These are phyloP conservation scores for Oreochromis grahami DNA, from an alignment of 2,797 vertebrate genomes.

Conservation along the genomic window DNA sequence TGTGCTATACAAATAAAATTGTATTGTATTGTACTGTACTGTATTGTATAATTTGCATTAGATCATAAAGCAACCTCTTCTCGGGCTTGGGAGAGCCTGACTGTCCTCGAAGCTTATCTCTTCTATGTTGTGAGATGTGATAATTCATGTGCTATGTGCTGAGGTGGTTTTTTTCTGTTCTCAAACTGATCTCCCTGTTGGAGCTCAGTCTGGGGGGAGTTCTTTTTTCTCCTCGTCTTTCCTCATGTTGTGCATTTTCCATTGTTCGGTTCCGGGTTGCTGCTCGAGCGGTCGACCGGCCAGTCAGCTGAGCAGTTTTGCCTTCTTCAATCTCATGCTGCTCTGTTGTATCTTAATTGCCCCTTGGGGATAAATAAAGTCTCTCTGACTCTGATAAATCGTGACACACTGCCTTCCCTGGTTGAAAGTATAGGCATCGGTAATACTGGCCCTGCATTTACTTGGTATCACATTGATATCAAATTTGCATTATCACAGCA, in stretches of 20 bases:
- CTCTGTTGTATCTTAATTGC: not conserved
- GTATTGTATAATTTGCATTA: not conserved
- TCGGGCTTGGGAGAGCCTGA: not conserved
- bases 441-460: not conserved
- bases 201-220: not conserved
- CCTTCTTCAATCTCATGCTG: not conserved
- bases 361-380: not conserved
- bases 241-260: not conserved
- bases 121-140: no score
- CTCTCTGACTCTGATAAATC: not conserved
- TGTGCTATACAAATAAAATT: not conserved
- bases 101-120: not conserved
- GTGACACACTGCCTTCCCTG: not conserved
- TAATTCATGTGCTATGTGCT: no score
- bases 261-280: not conserved
- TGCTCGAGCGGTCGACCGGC: accelerated
- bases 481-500: not conserved
- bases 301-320: not conserved
- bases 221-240: not conserved
- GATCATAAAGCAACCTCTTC: not conserved
- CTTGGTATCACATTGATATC: not conserved
- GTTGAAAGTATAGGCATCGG: not conserved
- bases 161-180: no score
- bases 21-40: not conserved
- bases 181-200: not conserved